Percentiles rank a stretch among this genome's conserved stretches.
phyloP scores from a whole-genome alignment of 2,797 vertebrate genomes.

The Periophthalmus magnuspinnatus region DNA sequence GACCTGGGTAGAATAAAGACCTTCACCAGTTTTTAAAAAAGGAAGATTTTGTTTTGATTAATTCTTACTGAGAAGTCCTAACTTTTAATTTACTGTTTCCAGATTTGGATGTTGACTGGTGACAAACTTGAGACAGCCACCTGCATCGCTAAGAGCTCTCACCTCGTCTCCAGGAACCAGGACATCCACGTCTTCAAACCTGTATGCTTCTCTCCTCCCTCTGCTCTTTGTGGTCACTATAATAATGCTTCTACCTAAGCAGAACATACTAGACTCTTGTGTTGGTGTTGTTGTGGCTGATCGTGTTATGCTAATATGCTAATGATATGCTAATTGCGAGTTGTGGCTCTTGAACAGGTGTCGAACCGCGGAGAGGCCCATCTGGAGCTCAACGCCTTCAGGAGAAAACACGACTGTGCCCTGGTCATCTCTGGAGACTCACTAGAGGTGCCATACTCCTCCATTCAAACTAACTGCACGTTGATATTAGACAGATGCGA shows the following conservation, averaged over 20 bases:
- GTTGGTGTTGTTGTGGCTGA: constrained; percentile 28
- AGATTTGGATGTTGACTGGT: constrained; percentile 99
- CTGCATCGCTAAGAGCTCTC: constrained; percentile 97
- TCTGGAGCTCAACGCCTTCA: constrained; percentile 95
- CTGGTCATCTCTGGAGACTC: constrained; percentile 97
- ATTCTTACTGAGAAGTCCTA: too few relatives aligned
- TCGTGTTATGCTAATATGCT: constrained; percentile 19
- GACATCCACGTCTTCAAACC: constrained; percentile 93
- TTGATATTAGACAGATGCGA: constrained; percentile 21
- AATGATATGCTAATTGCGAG: neutral
- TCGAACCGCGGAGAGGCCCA: constrained; percentile 91
- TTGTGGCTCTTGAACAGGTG: constrained; percentile 78
- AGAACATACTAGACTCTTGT: neutral
- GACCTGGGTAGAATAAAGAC: too few relatives aligned
- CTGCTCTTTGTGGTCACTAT: neutral
- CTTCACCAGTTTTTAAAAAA: too few relatives aligned
- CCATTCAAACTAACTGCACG: neutral
- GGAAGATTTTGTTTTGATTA: too few relatives aligned
- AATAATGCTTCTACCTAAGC: neutral
- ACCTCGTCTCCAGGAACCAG: constrained; percentile 90
- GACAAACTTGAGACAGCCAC: constrained; percentile 98
- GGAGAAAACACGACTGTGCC: constrained; percentile 95
- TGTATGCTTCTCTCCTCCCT: constrained; percentile 61
- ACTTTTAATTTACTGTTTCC: constrained; percentile 11
- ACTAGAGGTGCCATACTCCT: constrained; percentile 82